Evolutionary conservation across 1,140 invertebrate species (phyloP).

Genomic region (Plodia interpunctella): DNA sequence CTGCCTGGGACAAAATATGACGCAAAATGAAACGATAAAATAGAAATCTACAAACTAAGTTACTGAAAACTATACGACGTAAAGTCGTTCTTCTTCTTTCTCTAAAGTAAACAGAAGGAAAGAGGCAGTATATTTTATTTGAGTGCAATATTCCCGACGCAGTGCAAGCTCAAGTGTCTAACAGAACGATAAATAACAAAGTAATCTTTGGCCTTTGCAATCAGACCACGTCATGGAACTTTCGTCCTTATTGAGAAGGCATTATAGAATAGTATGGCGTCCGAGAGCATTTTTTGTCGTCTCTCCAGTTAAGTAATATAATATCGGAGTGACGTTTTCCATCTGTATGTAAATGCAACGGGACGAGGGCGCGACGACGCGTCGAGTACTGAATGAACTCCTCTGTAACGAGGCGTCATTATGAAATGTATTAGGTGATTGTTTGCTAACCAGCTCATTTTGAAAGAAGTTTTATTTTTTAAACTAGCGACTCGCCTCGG

Average conservation of each 20-base stretch:
- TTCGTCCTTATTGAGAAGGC: background rate
- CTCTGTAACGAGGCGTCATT: background rate
- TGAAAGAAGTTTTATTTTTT: too few relatives aligned
- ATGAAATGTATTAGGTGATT: background rate
- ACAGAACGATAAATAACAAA: slow-evolving; percentile 12
- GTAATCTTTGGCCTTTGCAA: slow-evolving; percentile 5
- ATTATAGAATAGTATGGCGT: background rate
- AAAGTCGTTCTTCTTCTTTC: background rate
- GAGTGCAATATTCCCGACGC: slow-evolving; percentile 6
- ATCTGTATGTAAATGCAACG: slow-evolving; percentile 58
- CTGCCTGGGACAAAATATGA: too few relatives aligned
- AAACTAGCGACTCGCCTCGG: too few relatives aligned
- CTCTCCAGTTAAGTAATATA: slow-evolving; percentile 41
- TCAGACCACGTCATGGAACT: background rate
- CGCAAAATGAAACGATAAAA: too few relatives aligned
- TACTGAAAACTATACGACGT: background rate
- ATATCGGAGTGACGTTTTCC: slow-evolving; percentile 51
- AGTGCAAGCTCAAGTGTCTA: slow-evolving; percentile 5
- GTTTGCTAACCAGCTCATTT: background rate
- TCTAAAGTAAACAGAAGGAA: background rate
- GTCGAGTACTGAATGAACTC: slow-evolving; percentile 22
- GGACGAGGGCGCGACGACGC: slow-evolving; percentile 22
- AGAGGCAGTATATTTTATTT: slow-evolving; percentile 2
- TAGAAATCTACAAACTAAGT: too few relatives aligned
- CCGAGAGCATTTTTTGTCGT: slow-evolving; percentile 13